Evolutionary conservation across 2,888 invertebrate species (phyloP).

Genomic region (Sinodicranocentrus sp.): DNA sequence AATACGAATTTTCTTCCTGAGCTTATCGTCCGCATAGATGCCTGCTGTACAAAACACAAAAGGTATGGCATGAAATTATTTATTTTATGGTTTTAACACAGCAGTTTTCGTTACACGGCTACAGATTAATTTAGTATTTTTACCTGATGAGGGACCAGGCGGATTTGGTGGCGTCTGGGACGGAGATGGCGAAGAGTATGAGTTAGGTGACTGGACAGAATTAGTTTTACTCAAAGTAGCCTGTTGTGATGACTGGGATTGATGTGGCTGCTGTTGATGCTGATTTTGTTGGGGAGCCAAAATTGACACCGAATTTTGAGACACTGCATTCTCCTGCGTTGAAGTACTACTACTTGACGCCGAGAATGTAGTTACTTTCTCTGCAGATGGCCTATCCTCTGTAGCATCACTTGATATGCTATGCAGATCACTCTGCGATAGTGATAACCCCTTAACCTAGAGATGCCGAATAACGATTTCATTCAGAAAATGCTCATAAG

Average conservation of each 20-base stretch:
- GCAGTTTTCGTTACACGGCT: neutral
- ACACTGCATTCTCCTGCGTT: constrained; percentile 75
- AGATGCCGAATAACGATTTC: constrained; percentile 33
- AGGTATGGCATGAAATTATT: neutral
- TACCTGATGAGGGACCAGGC: constrained; percentile 72
- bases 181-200: constrained; percentile 80
- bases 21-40: constrained; percentile 74
- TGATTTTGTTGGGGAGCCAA: constrained; percentile 74
- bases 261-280: constrained; percentile 71
- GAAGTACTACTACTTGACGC: constrained; percentile 66
- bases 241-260: constrained; percentile 65
- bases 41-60: constrained; percentile 64
- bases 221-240: constrained; percentile 75
- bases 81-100: neutral
- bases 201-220: constrained; percentile 78
- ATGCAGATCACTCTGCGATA: constrained; percentile 77
- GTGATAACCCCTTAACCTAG: constrained; percentile 87
- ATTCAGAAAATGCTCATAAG: too few relatives aligned
- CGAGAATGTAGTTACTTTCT: constrained; percentile 69
- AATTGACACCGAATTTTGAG: constrained; percentile 76
- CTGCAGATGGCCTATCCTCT: constrained; percentile 74
- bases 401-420: constrained; percentile 76
- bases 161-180: constrained; percentile 76
- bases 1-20: constrained; percentile 75
- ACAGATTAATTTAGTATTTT: too few relatives aligned